phyloP scores from a whole-genome alignment of 1,140 invertebrate genomes.

The Drosophila bocki region DNA sequence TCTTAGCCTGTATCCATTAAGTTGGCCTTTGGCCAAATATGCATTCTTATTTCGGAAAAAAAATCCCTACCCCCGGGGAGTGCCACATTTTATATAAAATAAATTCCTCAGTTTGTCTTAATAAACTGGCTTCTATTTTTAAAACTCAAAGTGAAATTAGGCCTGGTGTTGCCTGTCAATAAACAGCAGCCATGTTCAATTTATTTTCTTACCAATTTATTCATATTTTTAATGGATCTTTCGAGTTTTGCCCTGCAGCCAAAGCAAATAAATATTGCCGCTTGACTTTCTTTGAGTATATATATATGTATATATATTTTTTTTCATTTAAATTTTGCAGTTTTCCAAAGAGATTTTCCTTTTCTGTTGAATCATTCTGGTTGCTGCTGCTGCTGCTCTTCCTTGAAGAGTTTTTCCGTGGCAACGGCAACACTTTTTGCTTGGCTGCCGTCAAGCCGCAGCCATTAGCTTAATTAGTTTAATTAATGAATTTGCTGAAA shows the following conservation, averaged over 20 bases:
- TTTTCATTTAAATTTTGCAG: constrained; percentile 8
- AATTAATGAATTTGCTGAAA: constrained; percentile 61
- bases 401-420: constrained; percentile 18
- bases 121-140: constrained; percentile 22
- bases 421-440: constrained; percentile 46
- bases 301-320: neutral
- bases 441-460: constrained; percentile 39
- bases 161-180: constrained; percentile 33
- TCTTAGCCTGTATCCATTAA: neutral
- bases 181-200: constrained; percentile 21
- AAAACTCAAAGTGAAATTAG: constrained; percentile 29
- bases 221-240: constrained; percentile 45
- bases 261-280: constrained; percentile 42
- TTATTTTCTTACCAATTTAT: constrained; percentile 46
- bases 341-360: constrained; percentile 26
- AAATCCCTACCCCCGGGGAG: neutral
- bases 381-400: neutral
- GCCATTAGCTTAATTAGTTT: constrained; percentile 62
- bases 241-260: constrained; percentile 3
- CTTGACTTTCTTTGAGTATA: constrained; percentile 14
- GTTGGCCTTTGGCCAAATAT: neutral
- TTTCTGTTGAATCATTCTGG: constrained; percentile 28
- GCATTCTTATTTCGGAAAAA: too few species aligned
- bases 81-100: constrained; percentile 6
- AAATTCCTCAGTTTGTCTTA: constrained; percentile 14